Evolutionary conservation across 2,888 invertebrate species (phyloP), one percentile per base, ranked within the genome.

Genomic region (Cryptus viduatorius): DNA sequence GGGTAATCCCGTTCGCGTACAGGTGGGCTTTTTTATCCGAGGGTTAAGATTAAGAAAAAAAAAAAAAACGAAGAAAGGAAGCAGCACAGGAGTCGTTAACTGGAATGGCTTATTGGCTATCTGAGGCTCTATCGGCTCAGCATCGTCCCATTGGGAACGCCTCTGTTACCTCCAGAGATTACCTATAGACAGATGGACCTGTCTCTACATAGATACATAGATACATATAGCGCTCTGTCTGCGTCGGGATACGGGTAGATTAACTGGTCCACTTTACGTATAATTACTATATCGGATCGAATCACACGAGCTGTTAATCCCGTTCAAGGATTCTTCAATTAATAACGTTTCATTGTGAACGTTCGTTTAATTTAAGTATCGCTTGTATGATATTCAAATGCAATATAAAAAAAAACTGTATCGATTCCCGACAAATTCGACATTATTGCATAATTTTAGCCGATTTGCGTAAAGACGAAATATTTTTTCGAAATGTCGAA

Each of bases 101-200:
- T 84, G 71, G 59, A 84, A 84, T 79, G 79, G 84, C 82, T 79
- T 79, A 84, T 84, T 76, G 84, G 84, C 69, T 82, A 76, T 61
- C 71, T 71, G 75, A 79, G 71, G 71, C 72, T 72, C 84, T 64
- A 79, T 82, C 79, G 53, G 79, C 48, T 59, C 44, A 48, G 29
- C 53, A 82, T 82, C 76, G 76, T 61, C 42, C 79, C 82, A 37
- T 59, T 71, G 84, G 84, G 72, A 72, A 19, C 48, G 71, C 24
- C 53, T 64, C 53, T 46, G 44, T 37, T 84, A 81, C 71, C 75
- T 76, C 79, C 29, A 31, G 64, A 79, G 82, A 84, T 77, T 67
- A 82, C 50, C 71, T 69, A 75, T 71, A 64, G 68, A 79, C 79
- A 42, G 78, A 82, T 59, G 42, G 72, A 78, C 79, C 64, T 48